These are phyloP conservation scores for Potorous gilbertii DNA, from an alignment of 2,797 vertebrate genomes.

Conservation along the genomic window DNA sequence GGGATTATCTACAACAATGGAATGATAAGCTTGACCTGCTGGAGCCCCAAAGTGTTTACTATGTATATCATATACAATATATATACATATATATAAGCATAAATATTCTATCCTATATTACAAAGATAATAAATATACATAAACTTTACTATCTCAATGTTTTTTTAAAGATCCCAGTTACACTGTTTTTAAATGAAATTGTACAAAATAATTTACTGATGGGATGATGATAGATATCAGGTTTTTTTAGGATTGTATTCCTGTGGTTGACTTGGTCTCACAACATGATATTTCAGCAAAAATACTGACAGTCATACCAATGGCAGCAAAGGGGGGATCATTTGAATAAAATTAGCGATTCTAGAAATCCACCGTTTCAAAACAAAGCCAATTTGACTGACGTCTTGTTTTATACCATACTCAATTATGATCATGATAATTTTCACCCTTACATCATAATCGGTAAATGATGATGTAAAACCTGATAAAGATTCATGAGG, in stretches of 20 bases:
- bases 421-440: constrained; percentile 37
- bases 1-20: neutral
- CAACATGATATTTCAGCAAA: neutral
- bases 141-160: neutral
- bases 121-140: neutral
- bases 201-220: constrained; percentile 43
- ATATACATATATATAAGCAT: neutral
- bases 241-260: constrained; percentile 1
- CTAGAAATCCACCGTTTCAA: constrained; percentile 54
- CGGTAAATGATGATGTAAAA: constrained; percentile 56
- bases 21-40: neutral
- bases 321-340: neutral
- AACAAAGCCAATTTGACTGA: constrained; percentile 42
- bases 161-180: constrained; percentile 17
- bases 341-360: neutral
- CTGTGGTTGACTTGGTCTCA: constrained; percentile 28
- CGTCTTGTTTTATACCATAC: constrained; percentile 47
- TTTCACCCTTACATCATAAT: neutral
- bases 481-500: neutral
- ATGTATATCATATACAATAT: neutral
- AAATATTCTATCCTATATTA: neutral
- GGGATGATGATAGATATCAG: neutral
- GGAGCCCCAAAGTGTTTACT: neutral
- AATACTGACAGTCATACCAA: constrained; percentile 14
- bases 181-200: constrained; percentile 45